Base-by-base conservation (phyloP, 2,888 invertebrate genomes). In the Candidula unifasciata region DNA sequence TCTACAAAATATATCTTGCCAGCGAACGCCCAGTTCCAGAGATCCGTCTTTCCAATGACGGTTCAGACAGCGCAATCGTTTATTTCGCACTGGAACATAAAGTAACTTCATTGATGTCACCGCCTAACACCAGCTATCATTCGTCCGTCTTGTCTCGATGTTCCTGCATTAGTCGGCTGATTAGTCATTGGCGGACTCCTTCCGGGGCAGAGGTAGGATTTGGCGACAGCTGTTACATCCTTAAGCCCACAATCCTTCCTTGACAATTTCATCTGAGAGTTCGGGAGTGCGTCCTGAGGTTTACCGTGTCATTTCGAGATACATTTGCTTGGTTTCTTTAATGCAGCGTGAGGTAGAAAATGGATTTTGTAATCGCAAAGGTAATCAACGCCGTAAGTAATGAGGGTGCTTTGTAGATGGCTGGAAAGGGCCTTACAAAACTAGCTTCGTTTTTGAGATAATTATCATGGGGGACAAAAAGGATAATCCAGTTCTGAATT, bases 381-480 rank as follows among this genome's bases (percentile, higher is more conserved):
- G 78, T 78, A 64, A 78, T 78, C 27, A 78, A 35, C 37, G 8
- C 35, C 21, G 60, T 35, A 64, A n/a, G 68, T 68, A 68, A 30
- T 80, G 37, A 80, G 80, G 80, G 21, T 8, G 33, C 30, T 37
- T 80, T 52, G 68, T 80, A 68, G 68, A 68, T 68, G 68, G 27
- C n/a, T 21, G 24, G 30, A 24, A n/a, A 30, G 64, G 13, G 68
- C 66, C 68, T 66, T 68, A 21, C 16, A 68, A 80, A 80, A 80
- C 68, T 80, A 68, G 80, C 68, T 80, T 80, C 80, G 80, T 80
- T 80, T 78, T 68, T 37, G 52, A 30, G n/a, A 80, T 80, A 68
- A 80, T 80, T 68, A 33, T 68, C n/a, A n/a, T 37, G 52, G 5
- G 10, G 64, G 30, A 80, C 68, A 52, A 27, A 30, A 52, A 27